Base-by-base conservation (phyloP, 2,113 vertebrate genomes). In the Corydoras sp. region DNA sequence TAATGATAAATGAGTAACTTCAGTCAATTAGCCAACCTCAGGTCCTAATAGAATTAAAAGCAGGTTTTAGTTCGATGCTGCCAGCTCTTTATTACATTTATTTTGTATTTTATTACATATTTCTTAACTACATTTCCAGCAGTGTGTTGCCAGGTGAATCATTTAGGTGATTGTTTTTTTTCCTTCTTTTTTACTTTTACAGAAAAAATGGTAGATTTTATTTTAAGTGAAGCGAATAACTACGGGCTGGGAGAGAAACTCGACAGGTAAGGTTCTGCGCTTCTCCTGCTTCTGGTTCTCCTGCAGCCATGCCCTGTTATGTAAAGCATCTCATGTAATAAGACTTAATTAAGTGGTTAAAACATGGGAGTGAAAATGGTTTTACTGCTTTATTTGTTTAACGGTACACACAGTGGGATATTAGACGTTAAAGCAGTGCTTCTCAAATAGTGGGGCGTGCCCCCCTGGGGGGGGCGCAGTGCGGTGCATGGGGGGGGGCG, bases 121-220 rank as follows among this genome's bases (percentile, higher is more conserved):
- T n/a, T n/a, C n/a, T n/a, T 5, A 5, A 43, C 35, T 8, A 43
- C 18, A 24, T 24, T 24, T 24, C 2, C 18, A 24, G 18, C 18
- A 24, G 51, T 56, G 51, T 31, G 43, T 51, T 15, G 2, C 3
- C 0, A 13, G 18, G 11, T 14, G 7, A 30, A 10, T 32, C 11
- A 1, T 53, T 53, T 11, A 50, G 49, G 43, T 53, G 8, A 3
- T 59, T 53, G 9, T 53, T 53, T 53, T 53, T 3, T 53, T 53
- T 5, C 11, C 3, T 10, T 2, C 3, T 10, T 65, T 53, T 35
- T 11, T 62, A 51, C 63, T 9, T 58, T 56, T 80, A 58, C 89
- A 99, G 95, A 98, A 84, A 94, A 91, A 85, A 84, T 97, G 73
- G 96, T 98, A 75, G 93, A 95, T 87, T 87, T 81, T 81, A 98